A percentile compares a stretch with the other conserved stretches of the same genome.
phyloP scores from a whole-genome alignment of 2,113 vertebrate genomes.

The Aphelocoma coerulescens region DNA sequence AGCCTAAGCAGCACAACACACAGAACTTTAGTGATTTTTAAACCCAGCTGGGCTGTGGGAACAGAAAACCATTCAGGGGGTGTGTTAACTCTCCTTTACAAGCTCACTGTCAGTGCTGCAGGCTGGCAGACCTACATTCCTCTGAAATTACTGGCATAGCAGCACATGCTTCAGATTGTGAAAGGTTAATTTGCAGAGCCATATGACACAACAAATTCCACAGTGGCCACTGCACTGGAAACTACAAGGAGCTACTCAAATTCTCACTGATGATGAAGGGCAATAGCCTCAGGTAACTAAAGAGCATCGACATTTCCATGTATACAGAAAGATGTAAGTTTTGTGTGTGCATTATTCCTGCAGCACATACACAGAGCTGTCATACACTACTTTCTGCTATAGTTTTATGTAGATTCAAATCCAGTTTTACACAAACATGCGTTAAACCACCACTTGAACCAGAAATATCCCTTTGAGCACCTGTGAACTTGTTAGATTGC shows the following conservation, averaged over 20 bases:
- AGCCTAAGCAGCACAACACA: background rate
- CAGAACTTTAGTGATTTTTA: background rate
- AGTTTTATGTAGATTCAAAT: background rate
- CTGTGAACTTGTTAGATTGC: background rate
- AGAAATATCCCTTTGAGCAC: background rate
- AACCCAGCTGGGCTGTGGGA: background rate
- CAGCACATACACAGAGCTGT: background rate
- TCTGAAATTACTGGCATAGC: background rate
- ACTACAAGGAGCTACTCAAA: background rate
- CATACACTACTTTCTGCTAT: background rate
- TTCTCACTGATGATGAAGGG: background rate
- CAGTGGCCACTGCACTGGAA: background rate
- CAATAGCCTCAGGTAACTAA: background rate
- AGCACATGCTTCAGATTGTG: background rate
- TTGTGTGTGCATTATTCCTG: background rate
- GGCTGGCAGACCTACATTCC: background rate
- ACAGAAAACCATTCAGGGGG: background rate
- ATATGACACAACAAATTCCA: constrained; percentile 19
- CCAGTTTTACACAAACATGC: background rate
- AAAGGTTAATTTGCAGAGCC: background rate
- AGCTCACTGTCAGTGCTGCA: background rate
- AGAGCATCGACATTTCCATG: background rate
- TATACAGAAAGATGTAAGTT: background rate
- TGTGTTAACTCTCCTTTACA: background rate
- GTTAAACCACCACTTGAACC: background rate